Conservation (phyloP, 2,888 invertebrate species). For the Busseola fusca region DNA sequence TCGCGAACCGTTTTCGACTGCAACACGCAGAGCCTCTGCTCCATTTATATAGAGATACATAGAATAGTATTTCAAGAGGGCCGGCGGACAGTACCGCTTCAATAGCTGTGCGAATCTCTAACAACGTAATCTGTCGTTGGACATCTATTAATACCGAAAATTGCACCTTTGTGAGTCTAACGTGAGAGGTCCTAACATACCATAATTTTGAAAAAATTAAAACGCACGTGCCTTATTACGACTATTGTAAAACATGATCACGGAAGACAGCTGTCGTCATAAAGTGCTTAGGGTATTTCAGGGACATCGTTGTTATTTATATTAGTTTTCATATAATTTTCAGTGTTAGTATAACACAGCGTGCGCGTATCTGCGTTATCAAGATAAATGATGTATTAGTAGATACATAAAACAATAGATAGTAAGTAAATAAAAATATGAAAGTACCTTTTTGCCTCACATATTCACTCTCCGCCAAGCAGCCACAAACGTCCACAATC, state of each 20-base stretch:
- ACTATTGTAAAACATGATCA: conserved; percentile 9
- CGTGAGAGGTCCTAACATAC: conserved; percentile 8
- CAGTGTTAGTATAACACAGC: conserved; percentile 19
- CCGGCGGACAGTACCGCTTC: conserved; percentile 65
- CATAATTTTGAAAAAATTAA: conserved; percentile 3
- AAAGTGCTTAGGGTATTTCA: conserved; percentile 29
- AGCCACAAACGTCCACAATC: neutral
- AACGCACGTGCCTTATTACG: conserved; percentile 21
- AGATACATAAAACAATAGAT: conserved; percentile 17
- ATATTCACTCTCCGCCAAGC: neutral
- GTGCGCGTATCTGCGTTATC: conserved; percentile 25
- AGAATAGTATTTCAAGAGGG: conserved; percentile 75
- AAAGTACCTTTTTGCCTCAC: neutral
- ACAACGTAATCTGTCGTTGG: conserved; percentile 46
- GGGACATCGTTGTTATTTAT: conserved; percentile 41
- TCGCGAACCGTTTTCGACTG: conserved; percentile 85
- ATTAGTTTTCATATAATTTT: conserved; percentile 27
- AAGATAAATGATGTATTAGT: conserved; percentile 20
- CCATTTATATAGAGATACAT: conserved; percentile 85
- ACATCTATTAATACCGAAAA: conserved; percentile 38
- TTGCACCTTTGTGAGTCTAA: conserved; percentile 26
- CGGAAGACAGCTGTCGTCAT: conserved; percentile 12
- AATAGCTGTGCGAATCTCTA: conserved; percentile 61
- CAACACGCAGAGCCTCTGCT: conserved; percentile 77
- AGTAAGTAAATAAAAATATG: neutral